These are phyloP conservation scores for Drosophila multiciliata DNA, from an alignment of 2,888 invertebrate genomes.

Conservation along the genomic window DNA sequence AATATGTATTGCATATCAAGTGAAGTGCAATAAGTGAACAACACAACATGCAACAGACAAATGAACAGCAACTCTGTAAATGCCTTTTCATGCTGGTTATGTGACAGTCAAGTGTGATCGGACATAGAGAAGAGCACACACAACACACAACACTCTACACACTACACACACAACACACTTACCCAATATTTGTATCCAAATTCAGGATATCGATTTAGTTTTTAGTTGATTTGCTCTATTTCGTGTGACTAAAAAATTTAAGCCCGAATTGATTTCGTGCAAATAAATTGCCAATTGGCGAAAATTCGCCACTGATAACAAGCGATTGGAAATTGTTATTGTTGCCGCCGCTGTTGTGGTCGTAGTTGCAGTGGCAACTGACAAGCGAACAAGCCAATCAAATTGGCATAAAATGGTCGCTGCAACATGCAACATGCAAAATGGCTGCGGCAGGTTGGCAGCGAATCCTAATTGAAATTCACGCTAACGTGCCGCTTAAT, in stretches of 20 bases:
- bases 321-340: constrained; percentile 29
- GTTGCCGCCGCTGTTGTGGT: constrained; percentile 1
- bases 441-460: constrained; percentile 1
- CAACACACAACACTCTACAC: constrained; percentile 5
- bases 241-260: constrained; percentile 35
- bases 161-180: constrained; percentile 20
- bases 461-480: constrained; percentile 68
- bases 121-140: not conserved
- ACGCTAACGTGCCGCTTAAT: constrained; percentile 59
- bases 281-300: constrained; percentile 56
- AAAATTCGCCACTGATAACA: constrained; percentile 35
- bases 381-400: constrained; percentile 63
- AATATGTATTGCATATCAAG: constrained; percentile 69
- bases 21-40: constrained; percentile 54
- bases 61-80: constrained; percentile 68
- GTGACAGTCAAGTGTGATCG: constrained; percentile 38
- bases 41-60: constrained; percentile 28
- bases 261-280: constrained; percentile 24
- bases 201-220: constrained; percentile 47
- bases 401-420: constrained; percentile 65
- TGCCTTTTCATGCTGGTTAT: constrained; percentile 61
- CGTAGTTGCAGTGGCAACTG: constrained; percentile 10
- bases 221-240: constrained; percentile 2
- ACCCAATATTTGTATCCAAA: constrained; percentile 35
- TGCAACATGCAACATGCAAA: constrained; percentile 21